Evolutionary conservation across 2,113 vertebrate genomes (phyloP).

Genomic region (Falco punctatus): DNA sequence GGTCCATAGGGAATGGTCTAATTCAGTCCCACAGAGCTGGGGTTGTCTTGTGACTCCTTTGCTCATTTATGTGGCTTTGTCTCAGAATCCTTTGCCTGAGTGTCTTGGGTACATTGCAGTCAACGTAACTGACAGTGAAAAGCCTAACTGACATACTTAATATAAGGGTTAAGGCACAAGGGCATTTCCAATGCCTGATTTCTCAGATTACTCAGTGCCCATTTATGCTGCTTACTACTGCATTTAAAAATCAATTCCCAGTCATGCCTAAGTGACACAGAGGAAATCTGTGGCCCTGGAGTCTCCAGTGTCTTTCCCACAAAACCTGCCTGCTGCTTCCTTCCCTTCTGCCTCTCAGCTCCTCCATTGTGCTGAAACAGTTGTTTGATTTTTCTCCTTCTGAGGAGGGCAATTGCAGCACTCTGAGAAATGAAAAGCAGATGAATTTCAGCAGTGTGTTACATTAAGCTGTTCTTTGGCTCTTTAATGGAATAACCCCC

Average conservation of each 20-base stretch:
- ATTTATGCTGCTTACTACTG: not conserved
- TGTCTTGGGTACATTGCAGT: not conserved
- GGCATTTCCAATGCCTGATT: not conserved
- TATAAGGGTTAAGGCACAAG: not conserved
- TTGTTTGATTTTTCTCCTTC: not conserved
- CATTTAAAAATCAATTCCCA: conserved; percentile 49
- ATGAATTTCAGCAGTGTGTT: not conserved
- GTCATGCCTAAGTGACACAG: not conserved
- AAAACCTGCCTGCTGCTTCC: not conserved
- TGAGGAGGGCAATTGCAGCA: not conserved
- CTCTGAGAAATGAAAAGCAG: not conserved
- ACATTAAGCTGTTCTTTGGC: not conserved
- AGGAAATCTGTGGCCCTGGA: not conserved
- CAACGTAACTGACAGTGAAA: not conserved
- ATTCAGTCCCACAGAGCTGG: not conserved
- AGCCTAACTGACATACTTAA: not conserved
- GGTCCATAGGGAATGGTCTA: not conserved
- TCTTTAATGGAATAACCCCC: not conserved
- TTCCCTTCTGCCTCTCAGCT: not conserved
- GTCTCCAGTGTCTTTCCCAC: not conserved
- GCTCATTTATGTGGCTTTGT: not conserved
- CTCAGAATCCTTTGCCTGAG: not conserved
- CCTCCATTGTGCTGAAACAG: not conserved
- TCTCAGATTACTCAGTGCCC: not conserved
- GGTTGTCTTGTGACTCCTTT: not conserved